phyloP scores from a whole-genome alignment of 1,140 invertebrate species.

The Helicoverpa armigera region DNA sequence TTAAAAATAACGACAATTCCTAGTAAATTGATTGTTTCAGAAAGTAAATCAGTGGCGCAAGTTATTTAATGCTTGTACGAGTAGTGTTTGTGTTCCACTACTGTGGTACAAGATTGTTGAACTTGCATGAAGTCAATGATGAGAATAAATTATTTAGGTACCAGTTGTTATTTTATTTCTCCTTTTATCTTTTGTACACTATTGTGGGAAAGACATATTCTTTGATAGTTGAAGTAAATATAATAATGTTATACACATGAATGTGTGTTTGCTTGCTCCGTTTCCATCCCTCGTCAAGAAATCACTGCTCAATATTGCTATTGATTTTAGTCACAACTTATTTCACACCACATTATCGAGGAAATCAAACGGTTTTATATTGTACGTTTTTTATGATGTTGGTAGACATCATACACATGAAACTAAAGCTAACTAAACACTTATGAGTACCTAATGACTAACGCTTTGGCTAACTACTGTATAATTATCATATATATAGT shows the following conservation, averaged over 20 bases:
- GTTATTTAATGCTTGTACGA: background rate
- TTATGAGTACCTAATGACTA: too few species aligned
- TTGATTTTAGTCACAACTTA: too few species aligned
- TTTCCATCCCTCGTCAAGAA: background rate
- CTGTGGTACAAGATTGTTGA: conserved; percentile 30
- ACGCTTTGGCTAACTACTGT: too few species aligned
- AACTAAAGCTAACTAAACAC: too few species aligned
- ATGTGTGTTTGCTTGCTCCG: background rate
- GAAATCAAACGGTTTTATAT: too few species aligned
- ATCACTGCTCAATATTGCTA: too few species aligned
- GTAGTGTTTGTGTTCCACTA: conserved; percentile 18
- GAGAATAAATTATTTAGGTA: conserved; percentile 56
- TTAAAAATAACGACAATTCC: background rate
- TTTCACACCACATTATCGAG: too few species aligned
- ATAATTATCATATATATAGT: too few species aligned
- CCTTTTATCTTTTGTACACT: conserved; percentile 1
- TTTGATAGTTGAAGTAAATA: conserved; percentile 17
- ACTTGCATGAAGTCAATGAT: conserved; percentile 47
- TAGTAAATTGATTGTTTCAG: background rate
- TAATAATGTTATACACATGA: conserved; percentile 7
- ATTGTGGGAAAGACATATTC: background rate
- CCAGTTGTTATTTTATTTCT: conserved; percentile 28
- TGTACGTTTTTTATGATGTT: too few species aligned
- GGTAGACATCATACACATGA: too few species aligned
- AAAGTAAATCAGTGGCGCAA: background rate